These are phyloP conservation scores for Ips nitidus DNA, from an alignment of 1,140 invertebrate genomes.

Conservation along the genomic window DNA sequence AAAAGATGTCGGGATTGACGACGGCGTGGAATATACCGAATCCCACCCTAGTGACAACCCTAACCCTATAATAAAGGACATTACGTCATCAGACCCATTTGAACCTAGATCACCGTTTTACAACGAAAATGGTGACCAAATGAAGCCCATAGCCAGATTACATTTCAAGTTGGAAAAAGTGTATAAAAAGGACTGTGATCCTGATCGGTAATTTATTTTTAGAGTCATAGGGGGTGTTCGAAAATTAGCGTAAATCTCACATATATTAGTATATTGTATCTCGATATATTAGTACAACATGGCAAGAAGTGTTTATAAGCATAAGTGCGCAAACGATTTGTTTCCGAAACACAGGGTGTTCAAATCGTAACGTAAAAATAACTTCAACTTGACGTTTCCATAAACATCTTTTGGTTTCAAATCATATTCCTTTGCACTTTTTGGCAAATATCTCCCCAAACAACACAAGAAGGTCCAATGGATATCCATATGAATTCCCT, in stretches of 20 bases:
- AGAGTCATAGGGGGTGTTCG: not conserved
- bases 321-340: too few species aligned
- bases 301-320: too few species aligned
- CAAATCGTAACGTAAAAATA: too few species aligned
- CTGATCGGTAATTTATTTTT: conserved; percentile 14
- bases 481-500: too few species aligned
- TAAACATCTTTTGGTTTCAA: too few species aligned
- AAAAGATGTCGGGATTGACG: conserved; percentile 95
- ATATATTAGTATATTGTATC: not conserved
- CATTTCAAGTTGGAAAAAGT: conserved; percentile 77
- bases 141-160: conserved; percentile 88
- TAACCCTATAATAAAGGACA: conserved; percentile 67
- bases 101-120: conserved; percentile 90
- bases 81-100: conserved; percentile 79
- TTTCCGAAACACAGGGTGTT: not conserved
- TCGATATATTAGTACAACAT: too few species aligned
- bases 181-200: conserved; percentile 81
- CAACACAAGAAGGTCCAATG: too few species aligned
- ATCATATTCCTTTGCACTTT: too few species aligned
- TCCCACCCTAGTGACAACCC: conserved; percentile 41
- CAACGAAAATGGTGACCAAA: conserved; percentile 73
- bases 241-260: not conserved
- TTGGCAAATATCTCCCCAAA: too few species aligned
- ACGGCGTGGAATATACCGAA: conserved; percentile 88
- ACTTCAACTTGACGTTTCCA: too few species aligned